A percentile compares a stretch with the other conserved stretches of the same genome.
phyloP scores from a whole-genome alignment of 2,888 invertebrate genomes.

The Agrotis puta region DNA sequence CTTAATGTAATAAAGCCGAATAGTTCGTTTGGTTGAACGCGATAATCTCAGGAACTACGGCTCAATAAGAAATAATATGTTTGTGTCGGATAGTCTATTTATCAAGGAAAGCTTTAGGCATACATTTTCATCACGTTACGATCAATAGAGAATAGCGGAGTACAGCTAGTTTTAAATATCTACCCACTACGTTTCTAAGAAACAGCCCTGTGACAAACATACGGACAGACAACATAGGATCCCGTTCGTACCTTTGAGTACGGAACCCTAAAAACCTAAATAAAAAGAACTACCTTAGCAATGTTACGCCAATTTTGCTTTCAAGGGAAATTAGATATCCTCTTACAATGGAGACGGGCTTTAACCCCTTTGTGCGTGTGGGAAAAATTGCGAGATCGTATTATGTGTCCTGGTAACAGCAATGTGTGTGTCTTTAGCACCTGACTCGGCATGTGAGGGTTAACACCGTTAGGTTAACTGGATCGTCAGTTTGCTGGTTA shows the following conservation, averaged over 20 bases:
- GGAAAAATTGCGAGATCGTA: slow-evolving; percentile 82
- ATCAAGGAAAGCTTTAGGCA: too few relatives aligned
- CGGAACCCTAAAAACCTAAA: slow-evolving; percentile 26
- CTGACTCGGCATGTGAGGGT: slow-evolving; percentile 68
- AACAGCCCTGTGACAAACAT: not conserved
- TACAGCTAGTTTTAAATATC: not conserved
- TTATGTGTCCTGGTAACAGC: slow-evolving; percentile 73
- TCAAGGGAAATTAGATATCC: slow-evolving; percentile 91
- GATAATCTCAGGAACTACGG: too few relatives aligned
- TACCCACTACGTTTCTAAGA: not conserved
- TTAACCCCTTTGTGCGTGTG: slow-evolving; percentile 87
- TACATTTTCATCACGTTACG: too few relatives aligned
- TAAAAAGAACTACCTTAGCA: slow-evolving; percentile 79
- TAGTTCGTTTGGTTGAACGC: too few relatives aligned
- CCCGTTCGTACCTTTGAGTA: not conserved
- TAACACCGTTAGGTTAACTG: slow-evolving; percentile 59
- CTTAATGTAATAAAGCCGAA: too few relatives aligned
- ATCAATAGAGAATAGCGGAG: too few relatives aligned
- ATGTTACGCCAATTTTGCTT: slow-evolving; percentile 91
- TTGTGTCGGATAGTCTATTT: too few relatives aligned
- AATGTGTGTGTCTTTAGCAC: slow-evolving; percentile 67
- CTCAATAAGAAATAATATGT: too few relatives aligned
- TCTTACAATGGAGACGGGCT: slow-evolving; percentile 83
- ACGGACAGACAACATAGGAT: not conserved
- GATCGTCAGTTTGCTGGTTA: slow-evolving; percentile 16